Conservation (phyloP, 2,113 vertebrate genomes). For the Cyrtonyx montezumae region DNA sequence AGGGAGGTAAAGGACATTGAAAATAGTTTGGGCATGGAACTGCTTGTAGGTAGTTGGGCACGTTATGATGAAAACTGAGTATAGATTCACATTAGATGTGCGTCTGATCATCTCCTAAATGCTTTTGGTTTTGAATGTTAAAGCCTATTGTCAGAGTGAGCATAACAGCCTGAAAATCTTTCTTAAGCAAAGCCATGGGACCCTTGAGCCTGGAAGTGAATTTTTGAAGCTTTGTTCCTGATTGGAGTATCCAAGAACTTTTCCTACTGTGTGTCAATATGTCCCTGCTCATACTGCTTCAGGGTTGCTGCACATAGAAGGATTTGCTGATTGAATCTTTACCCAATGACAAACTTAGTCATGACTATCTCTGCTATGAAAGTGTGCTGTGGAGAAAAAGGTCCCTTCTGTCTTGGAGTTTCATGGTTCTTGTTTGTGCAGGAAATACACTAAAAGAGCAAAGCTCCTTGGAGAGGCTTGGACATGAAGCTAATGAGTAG, state of each 20-base stretch:
- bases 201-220: neutral
- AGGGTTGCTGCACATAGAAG: neutral
- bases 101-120: neutral
- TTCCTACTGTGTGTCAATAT: fast-evolving
- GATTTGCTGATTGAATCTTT: neutral
- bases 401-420: neutral
- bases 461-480: neutral
- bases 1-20: neutral
- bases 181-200: neutral
- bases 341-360: neutral
- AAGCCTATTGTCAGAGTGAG: neutral
- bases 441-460: neutral
- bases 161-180: neutral
- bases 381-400: neutral
- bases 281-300: neutral
- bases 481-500: neutral
- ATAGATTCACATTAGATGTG: neutral
- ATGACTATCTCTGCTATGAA: neutral
- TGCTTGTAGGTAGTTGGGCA: neutral
- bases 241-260: neutral
- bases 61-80: neutral
- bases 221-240: neutral
- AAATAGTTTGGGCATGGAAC: neutral
- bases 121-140: neutral
- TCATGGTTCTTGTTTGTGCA: neutral